Base-by-base conservation (phyloP, 2,888 invertebrate genomes). In the Lapara coniferarum region DNA sequence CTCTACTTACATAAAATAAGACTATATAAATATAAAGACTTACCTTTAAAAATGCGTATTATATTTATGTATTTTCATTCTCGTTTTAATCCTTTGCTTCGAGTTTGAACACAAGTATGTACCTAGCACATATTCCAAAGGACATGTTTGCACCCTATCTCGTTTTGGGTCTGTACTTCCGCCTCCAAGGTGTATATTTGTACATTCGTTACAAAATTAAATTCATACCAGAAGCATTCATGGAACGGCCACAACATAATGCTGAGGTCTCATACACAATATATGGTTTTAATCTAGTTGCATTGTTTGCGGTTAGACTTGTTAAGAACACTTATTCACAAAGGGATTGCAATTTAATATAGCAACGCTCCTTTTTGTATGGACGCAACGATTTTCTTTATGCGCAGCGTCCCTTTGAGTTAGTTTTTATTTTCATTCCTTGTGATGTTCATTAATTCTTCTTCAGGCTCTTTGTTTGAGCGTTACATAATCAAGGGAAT, bases 381-480 rank as follows among this genome's bases (percentile, higher is more conserved):
- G 55, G 55, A 55, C 19, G 55, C 19, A 55, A 55, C 55, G 55
- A 19, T 55, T 63, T 59, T 59, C 59, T 63, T 63, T 63, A 19
- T 49, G 63, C 46, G 19, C 63, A 63, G 19, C 49, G 63, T 46
- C 46, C 49, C 63, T 63, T 63, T 63, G 63, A 46, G 63, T 63
- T 63, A 63, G 63, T 49, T 63, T 63, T 49, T 44, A 59, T 59
- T 56, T 55, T 58, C n/a, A 58, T 59, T 16, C 19, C 14, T 63
- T 63, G 37, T 63, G 19, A 19, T 49, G 19, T 49, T 63, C 19
- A 63, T 63, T 63, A 63, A 25, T 63, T 63, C 49, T 63, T 63
- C 13, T 49, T 63, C n/a, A 19, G 6, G 13, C 13, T 25, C 12
- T 10, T 16, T 55, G 16, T 55, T 19, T 10, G 19, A 49, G 13